Conservation (phyloP, 2,113 vertebrate genomes). For the Scomber colias region DNA sequence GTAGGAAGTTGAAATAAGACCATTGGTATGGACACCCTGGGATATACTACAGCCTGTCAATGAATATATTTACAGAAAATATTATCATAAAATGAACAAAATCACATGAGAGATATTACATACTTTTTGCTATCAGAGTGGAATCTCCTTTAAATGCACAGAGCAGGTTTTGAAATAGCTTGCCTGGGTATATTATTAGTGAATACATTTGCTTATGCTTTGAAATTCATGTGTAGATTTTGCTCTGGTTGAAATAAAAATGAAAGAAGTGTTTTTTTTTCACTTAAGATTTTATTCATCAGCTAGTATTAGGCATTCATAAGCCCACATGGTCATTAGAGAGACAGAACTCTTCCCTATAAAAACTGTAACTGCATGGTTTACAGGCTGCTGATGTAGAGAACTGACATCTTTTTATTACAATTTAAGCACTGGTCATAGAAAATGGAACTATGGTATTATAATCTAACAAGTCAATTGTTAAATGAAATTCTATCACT, state of each 20-base stretch:
- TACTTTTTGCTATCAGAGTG: not conserved
- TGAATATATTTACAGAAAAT: not conserved
- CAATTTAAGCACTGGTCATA: constrained; percentile 19
- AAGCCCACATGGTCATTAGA: not conserved
- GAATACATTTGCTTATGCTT: not conserved
- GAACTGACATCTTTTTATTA: constrained; percentile 5
- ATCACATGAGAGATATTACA: not conserved
- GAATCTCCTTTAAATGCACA: not conserved
- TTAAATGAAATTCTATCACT: constrained; percentile 50
- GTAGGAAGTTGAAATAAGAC: not conserved
- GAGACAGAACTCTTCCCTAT: not conserved
- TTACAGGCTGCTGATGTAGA: constrained; percentile 1
- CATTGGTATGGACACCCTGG: not conserved
- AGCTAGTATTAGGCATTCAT: constrained; percentile 3
- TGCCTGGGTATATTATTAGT: not conserved
- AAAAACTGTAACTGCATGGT: not conserved
- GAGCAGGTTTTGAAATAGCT: not conserved
- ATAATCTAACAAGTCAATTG: constrained; percentile 41
- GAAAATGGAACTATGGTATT: constrained; percentile 38
- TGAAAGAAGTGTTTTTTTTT: constrained; percentile 1
- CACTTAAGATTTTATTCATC: not conserved
- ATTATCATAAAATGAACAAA: not conserved
- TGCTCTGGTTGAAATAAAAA: not conserved
- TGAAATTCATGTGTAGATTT: not conserved
- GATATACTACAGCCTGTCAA: not conserved